These are phyloP conservation scores for Mirounga angustirostris DNA, from an alignment of 2,113 vertebrate species.

Conservation along the genomic window DNA sequence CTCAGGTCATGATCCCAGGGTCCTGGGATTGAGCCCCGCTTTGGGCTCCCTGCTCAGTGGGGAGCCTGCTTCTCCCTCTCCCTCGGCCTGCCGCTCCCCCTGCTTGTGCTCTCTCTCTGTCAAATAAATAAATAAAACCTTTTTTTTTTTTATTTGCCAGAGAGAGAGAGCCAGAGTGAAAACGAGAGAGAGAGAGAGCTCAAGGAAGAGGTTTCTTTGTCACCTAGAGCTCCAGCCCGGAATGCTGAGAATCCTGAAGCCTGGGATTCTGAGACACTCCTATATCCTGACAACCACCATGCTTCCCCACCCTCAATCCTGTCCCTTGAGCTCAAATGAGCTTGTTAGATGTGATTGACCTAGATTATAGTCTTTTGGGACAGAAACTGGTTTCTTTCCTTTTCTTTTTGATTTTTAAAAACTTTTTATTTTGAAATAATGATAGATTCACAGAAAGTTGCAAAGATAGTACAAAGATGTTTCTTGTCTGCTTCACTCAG, in stretches of 20 bases:
- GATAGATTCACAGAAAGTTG: too few relatives aligned
- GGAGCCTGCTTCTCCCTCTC: background rate
- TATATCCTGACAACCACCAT: background rate
- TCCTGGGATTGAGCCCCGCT: background rate
- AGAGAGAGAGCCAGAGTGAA: too few relatives aligned
- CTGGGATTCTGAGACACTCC: background rate
- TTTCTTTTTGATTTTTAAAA: too few relatives aligned
- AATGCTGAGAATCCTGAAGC: background rate
- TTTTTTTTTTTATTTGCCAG: too few relatives aligned
- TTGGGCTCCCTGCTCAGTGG: background rate
- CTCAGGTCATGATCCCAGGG: background rate
- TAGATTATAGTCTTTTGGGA: background rate
- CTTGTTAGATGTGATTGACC: background rate
- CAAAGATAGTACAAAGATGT: too few relatives aligned
- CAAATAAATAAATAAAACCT: too few relatives aligned
- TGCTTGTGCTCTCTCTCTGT: too few relatives aligned
- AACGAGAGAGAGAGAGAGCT: too few relatives aligned
- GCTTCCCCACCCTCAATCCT: background rate
- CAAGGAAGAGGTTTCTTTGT: background rate
- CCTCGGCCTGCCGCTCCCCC: background rate
- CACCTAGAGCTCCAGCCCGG: background rate
- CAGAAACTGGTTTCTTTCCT: background rate
- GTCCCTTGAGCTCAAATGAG: background rate
- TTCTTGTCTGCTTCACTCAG: too few relatives aligned
- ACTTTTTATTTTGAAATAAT: too few relatives aligned